Conservation (phyloP, 2,797 vertebrate genomes). For the Streptopelia turtur region DNA sequence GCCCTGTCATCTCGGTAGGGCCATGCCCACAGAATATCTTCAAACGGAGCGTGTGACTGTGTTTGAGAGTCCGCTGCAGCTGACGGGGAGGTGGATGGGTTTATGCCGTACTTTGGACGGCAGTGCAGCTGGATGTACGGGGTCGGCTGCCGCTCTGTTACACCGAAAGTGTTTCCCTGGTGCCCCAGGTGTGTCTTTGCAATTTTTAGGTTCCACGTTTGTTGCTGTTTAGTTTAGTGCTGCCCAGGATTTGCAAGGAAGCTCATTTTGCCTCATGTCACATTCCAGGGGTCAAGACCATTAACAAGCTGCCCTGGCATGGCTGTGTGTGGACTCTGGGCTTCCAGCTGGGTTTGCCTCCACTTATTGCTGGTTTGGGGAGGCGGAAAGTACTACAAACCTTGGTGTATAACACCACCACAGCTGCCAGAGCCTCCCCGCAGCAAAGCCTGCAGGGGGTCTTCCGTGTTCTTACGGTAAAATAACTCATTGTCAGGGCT, state of each 20-base stretch:
- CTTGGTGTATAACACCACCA: not conserved
- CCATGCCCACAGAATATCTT: not conserved
- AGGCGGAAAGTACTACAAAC: not conserved
- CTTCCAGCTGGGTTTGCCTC: not conserved
- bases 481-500: not conserved
- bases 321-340: not conserved
- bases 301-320: not conserved
- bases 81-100: not conserved
- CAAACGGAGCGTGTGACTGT: not conserved
- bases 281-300: rapidly evolving
- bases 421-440: not conserved
- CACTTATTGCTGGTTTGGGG: not conserved
- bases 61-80: not conserved
- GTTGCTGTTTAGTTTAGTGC: not conserved
- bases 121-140: rapidly evolving
- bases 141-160: not conserved
- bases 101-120: rapidly evolving
- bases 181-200: not conserved
- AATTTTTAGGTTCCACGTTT: not conserved
- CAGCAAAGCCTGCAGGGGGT: not conserved
- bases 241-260: not conserved
- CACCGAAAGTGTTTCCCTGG: not conserved
- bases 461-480: not conserved
- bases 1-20: not conserved
- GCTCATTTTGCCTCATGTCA: not conserved